Evolutionary conservation across 92 coral and sea anemone genomes (phyloP), one percentile per base, ranked within the genome.

Genomic region (Epizoanthus ramosus): DNA sequence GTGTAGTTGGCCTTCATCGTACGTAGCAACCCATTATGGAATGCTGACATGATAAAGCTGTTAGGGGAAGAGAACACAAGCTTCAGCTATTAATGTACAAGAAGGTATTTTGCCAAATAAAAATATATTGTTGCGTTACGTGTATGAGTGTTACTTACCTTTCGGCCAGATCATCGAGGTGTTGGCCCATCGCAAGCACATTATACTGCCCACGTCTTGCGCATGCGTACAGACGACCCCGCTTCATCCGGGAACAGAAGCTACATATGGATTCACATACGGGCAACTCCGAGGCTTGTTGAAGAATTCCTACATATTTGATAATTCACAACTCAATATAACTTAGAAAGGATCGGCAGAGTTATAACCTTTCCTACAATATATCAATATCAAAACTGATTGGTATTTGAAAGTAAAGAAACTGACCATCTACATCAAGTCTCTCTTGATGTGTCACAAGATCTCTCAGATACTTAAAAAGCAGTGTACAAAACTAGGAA

Each of bases 191-290:
- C 17, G 99, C 99, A 24, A 97, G 87, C 70, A 97, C 99, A 39
- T 97, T 97, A 74, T 93, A 97, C 0, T 95, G 95, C 70, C 92
- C 94, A 28, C 99, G 99, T 61, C 99, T 83, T 18, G 99, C 99
- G 80, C 99, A 97, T 89, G 99, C 97, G 93, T 97, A 97, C 75
- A 97, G 79, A 56, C 99, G 96, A 17, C 99, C 99, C 18, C 99
- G 95, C 90, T 97, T 97, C 99, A 97, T 97, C 66, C 99, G 93
- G 64, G 99, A 97, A 80, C 99, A 97, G 70, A 97, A 97, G 67
- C 99, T 97, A 68, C 99, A 97, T 25, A 97, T 97, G 17, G 99
- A 97, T 83, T 97, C 99, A 69, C 98, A 94, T 47, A 88, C 98
- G 28, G 95, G 67, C 23, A 97, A 95, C 53, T 89, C 87, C 41